A percentile compares a stretch with the other conserved stretches of the same genome.
Evolutionary conservation across 2,888 invertebrate species (phyloP).

Genomic region (Ommatoiulus sabulosus): DNA sequence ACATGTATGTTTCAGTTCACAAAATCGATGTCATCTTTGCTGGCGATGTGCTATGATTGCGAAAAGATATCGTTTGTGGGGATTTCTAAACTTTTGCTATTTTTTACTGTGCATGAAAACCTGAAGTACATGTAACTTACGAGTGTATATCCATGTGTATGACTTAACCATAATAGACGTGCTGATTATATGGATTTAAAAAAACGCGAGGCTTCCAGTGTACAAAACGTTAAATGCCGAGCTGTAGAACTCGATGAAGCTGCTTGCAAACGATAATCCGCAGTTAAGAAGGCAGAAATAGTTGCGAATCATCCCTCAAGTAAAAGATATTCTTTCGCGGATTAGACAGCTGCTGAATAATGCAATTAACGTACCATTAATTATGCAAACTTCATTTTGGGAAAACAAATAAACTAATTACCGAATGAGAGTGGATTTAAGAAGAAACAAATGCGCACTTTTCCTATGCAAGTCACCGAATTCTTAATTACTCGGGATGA

Average conservation of each 20-base stretch:
- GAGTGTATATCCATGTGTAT: too few species aligned
- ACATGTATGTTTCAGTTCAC: not conserved
- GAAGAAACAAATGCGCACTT: not conserved
- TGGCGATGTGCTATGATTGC: not conserved
- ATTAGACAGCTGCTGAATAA: conserved; percentile 17
- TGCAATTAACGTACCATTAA: not conserved
- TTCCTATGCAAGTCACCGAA: not conserved
- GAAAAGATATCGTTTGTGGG: not conserved
- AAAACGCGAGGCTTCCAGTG: not conserved
- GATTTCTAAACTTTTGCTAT: not conserved
- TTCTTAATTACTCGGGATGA: not conserved
- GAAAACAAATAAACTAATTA: not conserved
- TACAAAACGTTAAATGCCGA: not conserved
- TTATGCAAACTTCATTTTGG: not conserved
- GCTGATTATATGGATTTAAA: not conserved
- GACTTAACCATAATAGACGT: too few species aligned
- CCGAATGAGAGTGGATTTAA: not conserved
- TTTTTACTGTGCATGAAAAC: not conserved
- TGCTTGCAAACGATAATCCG: not conserved
- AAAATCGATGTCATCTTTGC: not conserved
- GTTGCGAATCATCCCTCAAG: not conserved
- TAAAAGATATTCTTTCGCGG: not conserved
- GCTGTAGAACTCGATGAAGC: not conserved
- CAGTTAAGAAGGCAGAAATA: not conserved
- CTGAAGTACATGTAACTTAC: not conserved